Evolutionary conservation across 2,888 invertebrate genomes (phyloP).

Genomic region (Cephus nigrinus): DNA sequence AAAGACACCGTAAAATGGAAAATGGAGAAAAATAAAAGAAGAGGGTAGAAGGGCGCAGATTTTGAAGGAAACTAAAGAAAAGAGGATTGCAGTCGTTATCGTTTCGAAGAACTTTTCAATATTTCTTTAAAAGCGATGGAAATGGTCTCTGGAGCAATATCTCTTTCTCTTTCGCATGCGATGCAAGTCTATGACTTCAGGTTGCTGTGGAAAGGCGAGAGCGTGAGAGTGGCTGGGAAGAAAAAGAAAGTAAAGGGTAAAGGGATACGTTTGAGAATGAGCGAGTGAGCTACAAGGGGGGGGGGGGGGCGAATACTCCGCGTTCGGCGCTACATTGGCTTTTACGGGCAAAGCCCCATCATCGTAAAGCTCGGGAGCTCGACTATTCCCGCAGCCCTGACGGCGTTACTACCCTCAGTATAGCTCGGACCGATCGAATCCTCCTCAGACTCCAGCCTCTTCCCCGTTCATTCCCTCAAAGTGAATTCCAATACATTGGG

Average conservation of each 20-base stretch:
- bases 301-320: neutral
- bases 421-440: constrained; percentile 23
- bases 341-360: constrained; percentile 51
- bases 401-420: neutral
- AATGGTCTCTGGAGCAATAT: no score
- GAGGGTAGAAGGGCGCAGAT: no score
- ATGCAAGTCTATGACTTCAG: no score
- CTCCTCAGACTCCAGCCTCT: constrained; percentile 15
- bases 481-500: constrained; percentile 54
- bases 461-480: constrained; percentile 30
- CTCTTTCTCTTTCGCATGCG: no score
- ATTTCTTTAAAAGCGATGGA: no score
- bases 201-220: neutral
- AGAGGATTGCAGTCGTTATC: no score
- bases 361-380: constrained; percentile 46
- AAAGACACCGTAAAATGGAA: no score
- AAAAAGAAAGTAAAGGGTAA: constrained; percentile 3
- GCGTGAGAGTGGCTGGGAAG: neutral
- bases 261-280: no score
- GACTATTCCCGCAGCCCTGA: constrained; percentile 30
- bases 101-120: no score
- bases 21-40: no score
- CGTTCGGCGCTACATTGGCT: constrained; percentile 48
- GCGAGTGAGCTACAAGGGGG: no score
- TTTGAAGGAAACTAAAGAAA: no score